Evolutionary conservation across 2,113 vertebrate species (phyloP).

Genomic region (Probosciger aterrimus): DNA sequence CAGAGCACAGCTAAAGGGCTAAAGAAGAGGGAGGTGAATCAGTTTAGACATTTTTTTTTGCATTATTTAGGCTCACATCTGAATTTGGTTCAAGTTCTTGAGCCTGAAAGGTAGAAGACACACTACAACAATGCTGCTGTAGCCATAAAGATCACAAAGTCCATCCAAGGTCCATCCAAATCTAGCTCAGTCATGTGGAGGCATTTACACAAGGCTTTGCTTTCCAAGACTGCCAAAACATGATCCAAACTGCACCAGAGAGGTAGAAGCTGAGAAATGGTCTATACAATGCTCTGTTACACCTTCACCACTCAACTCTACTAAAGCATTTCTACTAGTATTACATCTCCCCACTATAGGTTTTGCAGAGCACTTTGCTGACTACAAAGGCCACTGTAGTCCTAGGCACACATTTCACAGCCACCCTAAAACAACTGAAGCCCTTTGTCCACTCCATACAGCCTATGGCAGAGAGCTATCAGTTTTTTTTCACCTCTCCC

Average conservation of each 20-base stretch:
- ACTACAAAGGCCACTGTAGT: neutral
- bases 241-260: neutral
- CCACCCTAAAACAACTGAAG: neutral
- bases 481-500: neutral
- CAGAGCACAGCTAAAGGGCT: neutral
- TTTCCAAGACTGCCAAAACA: neutral
- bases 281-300: neutral
- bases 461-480: neutral
- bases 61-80: neutral
- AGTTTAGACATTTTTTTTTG: neutral
- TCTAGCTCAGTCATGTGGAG: neutral
- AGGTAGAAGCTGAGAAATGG: neutral
- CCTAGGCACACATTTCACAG: neutral
- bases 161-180: neutral
- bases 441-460: neutral
- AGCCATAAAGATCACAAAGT: neutral
- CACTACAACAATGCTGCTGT: neutral
- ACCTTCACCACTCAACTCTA: neutral
- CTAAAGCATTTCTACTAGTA: neutral
- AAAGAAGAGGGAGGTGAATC: neutral
- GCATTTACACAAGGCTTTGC: neutral
- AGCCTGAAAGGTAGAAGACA: neutral
- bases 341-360: rapidly evolving
- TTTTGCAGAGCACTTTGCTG: neutral
- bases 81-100: neutral